Evolutionary conservation across 1,140 invertebrate species (phyloP), one percentile per base, ranked within the genome.

Genomic region (Colletes gigas): DNA sequence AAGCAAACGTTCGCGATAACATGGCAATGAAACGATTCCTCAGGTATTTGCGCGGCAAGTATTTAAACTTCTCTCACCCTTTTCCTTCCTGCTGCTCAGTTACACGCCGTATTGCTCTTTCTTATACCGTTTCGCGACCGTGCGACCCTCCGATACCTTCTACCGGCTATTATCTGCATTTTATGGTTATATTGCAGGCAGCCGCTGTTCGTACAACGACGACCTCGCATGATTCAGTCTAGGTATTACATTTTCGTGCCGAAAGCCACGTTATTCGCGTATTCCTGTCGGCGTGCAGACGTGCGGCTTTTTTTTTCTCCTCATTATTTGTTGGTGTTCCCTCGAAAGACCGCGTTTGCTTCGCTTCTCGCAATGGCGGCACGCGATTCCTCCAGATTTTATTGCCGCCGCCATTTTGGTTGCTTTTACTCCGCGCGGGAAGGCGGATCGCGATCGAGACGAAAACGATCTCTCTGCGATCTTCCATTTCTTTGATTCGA

Each of bases 101-200:
- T 71, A 68, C 44, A 19, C 44, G 55, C 30, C 30, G 12, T 68
- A 17, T 67, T 63, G 57, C 57, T 60, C 69, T 66, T 73, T 21
- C 73, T 69, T 62, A 30, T 71, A 30, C 65, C 30, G 67, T 67
- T 81, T 77, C 82, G 70, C 63, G 71, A 76, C 73, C 78, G 75
- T 76, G 88, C 83, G 84, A 88, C 83, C 84, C 84, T 88, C 87
- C 88, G 68, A 83, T 90, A 73, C 88, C 88, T 89, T 90, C 83
- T 85, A 86, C 21, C 77, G 88, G 86, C 88, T 88, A 93, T 93
- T 92, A 92, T 92, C 91, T 92, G 85, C 89, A 91, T 92, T 93
- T 93, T 92, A 93, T 92, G 89, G 90, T 90, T 92, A 91, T 92
- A 93, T 92, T 91, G 90, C 91, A 88, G 90, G 86, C 83, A 89